Base-by-base conservation (phyloP, 1,140 invertebrate genomes). In the Spodoptera litura region DNA sequence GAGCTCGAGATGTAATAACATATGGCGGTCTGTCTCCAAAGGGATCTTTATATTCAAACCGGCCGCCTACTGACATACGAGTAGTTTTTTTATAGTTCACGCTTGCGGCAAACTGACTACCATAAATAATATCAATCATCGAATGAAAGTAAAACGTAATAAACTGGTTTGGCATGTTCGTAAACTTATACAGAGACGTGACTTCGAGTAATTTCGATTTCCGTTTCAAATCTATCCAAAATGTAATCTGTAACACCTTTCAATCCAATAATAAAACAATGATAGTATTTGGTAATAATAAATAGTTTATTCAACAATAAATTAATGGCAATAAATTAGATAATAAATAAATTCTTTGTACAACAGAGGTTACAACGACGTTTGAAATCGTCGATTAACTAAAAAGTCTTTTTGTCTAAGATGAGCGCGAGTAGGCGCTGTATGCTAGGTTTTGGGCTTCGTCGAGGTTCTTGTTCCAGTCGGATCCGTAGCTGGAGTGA, bases 381-480 rank as follows among this genome's bases (percentile, higher is more conserved):
- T 44, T 44, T 44, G 38, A 44, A 44, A 15, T 38, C 10, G 20
- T 62, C 38, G 35, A 62, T 84, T 87, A 81, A 85, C 76, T 81
- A 38, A 55, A 78, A 78, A 75, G 68, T 80, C 59, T 86, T 55
- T 78, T 15, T 81, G 53, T 85, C 85, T 88, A 92, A 55, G 89
- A 88, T 55, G 82, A 88, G 62, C 91, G 89, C 0, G 91, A 87
- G 80, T 94, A 94, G 3, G 86, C 93, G 52, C 87, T 87, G 85
- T 94, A 94, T 13, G 93, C 93, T 9, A 94, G 83, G 71, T 91
- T 90, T 68, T 94, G 93, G 20, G 88, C 90, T 10, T 94, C 93
- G 15, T 94, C 93, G 11, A 93, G 81, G 85, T 93, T 94, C 77
- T 94, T 94, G 91, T 89, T 93, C 93, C 93, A 94, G 86, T 94